Evolutionary conservation across 2,113 vertebrate species (phyloP).

Genomic region (Varanus komodoensis): DNA sequence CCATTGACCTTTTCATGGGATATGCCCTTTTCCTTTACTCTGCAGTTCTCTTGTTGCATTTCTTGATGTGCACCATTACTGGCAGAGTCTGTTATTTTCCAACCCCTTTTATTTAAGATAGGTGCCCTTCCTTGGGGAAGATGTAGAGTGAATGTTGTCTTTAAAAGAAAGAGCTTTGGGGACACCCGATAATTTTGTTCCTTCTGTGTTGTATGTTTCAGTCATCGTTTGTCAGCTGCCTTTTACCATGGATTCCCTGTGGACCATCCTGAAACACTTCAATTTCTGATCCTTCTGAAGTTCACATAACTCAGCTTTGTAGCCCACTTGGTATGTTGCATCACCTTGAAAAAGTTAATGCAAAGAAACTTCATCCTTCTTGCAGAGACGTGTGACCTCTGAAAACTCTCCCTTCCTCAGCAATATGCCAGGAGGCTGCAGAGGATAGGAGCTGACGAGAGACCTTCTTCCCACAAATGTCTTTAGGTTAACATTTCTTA

Average conservation of each 20-base stretch:
- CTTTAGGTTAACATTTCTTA: neutral
- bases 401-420: neutral
- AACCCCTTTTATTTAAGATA: neutral
- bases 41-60: neutral
- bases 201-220: neutral
- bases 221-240: neutral
- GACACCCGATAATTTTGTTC: neutral
- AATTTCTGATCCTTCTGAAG: neutral
- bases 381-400: neutral
- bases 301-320: neutral
- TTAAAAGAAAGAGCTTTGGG: neutral
- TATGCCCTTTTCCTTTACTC: neutral
- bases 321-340: neutral
- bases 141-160: neutral
- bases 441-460: no score
- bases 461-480: no score
- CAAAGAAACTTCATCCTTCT: neutral
- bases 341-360: neutral
- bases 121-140: neutral
- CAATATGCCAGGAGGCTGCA: neutral
- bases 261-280: neutral
- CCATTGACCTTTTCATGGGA: neutral
- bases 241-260: neutral
- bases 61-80: neutral
- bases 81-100: neutral